A percentile compares a stretch with the other conserved stretches of the same genome.
Evolutionary conservation across 2,113 vertebrate species (phyloP).

Genomic region (Sylvietta virens): DNA sequence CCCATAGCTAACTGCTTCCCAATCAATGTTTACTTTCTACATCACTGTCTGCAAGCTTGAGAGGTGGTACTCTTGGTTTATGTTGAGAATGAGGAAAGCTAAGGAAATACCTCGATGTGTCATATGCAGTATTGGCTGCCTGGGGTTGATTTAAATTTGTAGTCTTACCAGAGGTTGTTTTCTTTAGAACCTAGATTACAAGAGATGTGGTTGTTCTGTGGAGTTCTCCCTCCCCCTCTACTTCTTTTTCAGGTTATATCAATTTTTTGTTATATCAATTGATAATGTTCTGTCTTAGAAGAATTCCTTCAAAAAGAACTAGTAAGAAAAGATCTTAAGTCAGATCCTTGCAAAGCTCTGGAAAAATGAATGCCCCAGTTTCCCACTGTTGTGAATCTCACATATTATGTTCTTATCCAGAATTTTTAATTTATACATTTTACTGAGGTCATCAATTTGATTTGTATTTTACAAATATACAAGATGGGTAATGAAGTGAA

Average conservation of each 20-base stretch:
- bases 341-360: background rate
- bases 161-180: background rate
- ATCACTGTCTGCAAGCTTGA: background rate
- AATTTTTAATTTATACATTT: background rate
- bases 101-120: background rate
- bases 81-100: background rate
- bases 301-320: background rate
- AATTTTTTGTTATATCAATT: background rate
- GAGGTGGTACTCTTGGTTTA: background rate
- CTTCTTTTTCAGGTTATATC: background rate
- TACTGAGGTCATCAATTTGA: background rate
- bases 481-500: conserved; percentile 1
- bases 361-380: background rate
- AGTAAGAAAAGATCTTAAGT: background rate
- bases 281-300: background rate
- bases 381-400: background rate
- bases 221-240: fast-evolving
- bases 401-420: background rate
- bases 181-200: background rate
- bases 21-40: background rate
- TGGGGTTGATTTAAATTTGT: background rate
- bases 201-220: background rate
- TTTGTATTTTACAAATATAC: background rate
- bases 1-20: background rate
- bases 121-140: background rate